Base-by-base conservation (phyloP, 2,888 invertebrate species). In the Sarcophaga caerulescens region DNA sequence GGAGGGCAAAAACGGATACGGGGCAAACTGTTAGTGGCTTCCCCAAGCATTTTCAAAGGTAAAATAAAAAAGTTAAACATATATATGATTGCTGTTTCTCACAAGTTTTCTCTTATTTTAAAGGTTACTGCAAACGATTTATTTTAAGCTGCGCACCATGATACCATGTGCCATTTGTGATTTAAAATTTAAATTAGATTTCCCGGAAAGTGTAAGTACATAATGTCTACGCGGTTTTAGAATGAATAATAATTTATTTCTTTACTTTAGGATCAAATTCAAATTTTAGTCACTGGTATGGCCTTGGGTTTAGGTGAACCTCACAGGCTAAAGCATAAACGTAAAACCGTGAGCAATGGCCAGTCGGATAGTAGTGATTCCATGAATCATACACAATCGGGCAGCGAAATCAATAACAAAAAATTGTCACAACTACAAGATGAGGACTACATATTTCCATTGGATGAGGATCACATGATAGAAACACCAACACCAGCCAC, bases 81-180 rank as follows among this genome's bases (percentile, higher is more conserved):
- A 21, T 52, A n/a, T 44, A 47, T 44, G 47, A 3, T 44, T 44
- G 5, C 19, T 4, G n/a, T 44, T 62, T 4, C 19, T 17, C 60
- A 11, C 47, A 10, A 59, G n/a, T 3, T 23, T 62, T 74, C 1
- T 57, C 75, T 62, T 80, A n/a, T 45, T 75, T 62, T 80, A n/a
- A 59, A 89, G 89, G 88, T 94, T 96, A 75, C 91, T 96, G 45
- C 95, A 96, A 94, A 96, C 96, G 86, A 95, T 98, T 71, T 97
- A 96, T 91, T 98, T 98, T 93, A 99, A 98, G 93, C 94, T 99
- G 89, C 95, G 98, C 14, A 95, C 97, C 17, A 96, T 98, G 95
- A 95, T 96, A 85, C 98, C 98, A 0, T 97, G 97, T 92, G 97
- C 97, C 19, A 94, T 99, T 21, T 96, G 96, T 87, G 95, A 97